Conservation (phyloP, 2,797 vertebrate species). For the Lophotriccus pileatus region DNA sequence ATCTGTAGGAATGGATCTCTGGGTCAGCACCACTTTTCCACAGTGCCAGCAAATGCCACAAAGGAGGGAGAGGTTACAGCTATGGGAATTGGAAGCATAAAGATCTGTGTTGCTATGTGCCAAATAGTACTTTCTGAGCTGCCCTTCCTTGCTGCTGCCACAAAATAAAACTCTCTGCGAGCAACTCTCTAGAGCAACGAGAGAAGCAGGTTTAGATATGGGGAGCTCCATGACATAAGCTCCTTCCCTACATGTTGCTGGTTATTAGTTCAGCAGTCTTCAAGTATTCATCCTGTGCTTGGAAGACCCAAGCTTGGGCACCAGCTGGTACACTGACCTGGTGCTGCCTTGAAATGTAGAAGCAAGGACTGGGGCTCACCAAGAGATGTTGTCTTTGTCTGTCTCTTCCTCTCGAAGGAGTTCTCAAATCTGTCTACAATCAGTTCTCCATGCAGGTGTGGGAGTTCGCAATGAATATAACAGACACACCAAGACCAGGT, state of each 20-base stretch:
- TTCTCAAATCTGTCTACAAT: not conserved
- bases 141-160: not conserved
- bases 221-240: not conserved
- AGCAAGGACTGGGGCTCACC: not conserved
- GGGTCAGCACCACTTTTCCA: not conserved
- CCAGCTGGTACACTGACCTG: not conserved
- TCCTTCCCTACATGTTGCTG: not conserved
- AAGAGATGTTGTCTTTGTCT: not conserved
- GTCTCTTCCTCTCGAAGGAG: not conserved
- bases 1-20: conserved; percentile 17
- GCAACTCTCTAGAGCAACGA: not conserved
- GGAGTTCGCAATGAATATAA: not conserved
- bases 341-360: not conserved
- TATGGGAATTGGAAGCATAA: not conserved
- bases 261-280: not conserved
- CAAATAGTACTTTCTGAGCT: not conserved
- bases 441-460: not conserved
- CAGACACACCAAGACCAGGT: not conserved
- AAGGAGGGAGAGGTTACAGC: not conserved
- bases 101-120: not conserved
- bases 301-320: not conserved
- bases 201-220: not conserved
- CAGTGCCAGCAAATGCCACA: not conserved
- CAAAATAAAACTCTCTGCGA: not conserved
- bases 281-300: not conserved